Base-by-base conservation (phyloP, 2,888 invertebrate genomes). In the Beris morrisii region DNA sequence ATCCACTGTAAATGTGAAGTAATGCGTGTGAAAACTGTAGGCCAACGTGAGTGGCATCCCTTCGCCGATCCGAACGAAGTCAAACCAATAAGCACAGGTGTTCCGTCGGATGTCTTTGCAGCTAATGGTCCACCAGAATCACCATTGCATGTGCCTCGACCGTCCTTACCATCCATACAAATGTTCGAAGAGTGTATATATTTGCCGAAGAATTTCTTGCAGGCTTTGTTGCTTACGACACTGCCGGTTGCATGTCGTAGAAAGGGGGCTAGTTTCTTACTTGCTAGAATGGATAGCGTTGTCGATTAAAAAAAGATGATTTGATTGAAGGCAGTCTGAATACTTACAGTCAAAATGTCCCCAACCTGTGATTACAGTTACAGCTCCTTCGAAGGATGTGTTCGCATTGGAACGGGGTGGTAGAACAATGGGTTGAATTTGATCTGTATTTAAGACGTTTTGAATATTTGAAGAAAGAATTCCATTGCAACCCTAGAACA, bases 51-150 rank as follows among this genome's bases (percentile, higher is more conserved):
- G 48, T 78, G 76, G 70, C 83, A 79, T 65, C 75, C 15, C 71
- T 73, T 73, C 7, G 7, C 9, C 38, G 38, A 38, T 71, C 82
- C 76, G 67, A 82, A 71, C 43, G 79, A 81, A 7, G 82, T 82
- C 0, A 83, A 66, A 1, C 82, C 82, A 13, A 82, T 72, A 0
- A 82, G 38, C 15, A 61, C 22, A 15, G 61, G 61, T 38, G 13
- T 15, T 9, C 15, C 43, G 2, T 32, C 12, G 3, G 12, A 15
- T 7, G 38, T 22, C 3, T 4, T 15, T 15, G 38, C 30, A 5
- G 22, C 38, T 12, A 61, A 11, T 22, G 61, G 61, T 22, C 61
- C 61, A 4, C 61, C 61, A 3, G 61, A 61, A 43, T 61, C 61
- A 38, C 61, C 61, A 22, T 61, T 22, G 15, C 61, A 61, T 9